Percentiles rank a stretch among this genome's conserved stretches.
Conservation (phyloP, 2,888 invertebrate species). For the Limnephilus rhombicus region DNA sequence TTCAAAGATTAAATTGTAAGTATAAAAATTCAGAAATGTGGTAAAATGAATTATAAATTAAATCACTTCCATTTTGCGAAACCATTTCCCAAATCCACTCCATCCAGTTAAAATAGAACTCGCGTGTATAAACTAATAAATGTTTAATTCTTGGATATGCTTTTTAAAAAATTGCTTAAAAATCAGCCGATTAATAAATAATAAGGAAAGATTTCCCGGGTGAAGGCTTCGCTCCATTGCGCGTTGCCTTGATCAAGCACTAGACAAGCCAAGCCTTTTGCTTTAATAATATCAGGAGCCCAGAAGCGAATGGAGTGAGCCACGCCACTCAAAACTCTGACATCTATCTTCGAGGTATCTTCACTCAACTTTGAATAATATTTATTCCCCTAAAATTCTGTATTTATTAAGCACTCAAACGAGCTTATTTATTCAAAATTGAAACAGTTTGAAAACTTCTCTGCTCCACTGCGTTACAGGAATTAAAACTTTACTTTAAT, state of each 20-base stretch:
- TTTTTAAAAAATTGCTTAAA: conserved; percentile 4
- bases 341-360: conserved; percentile 25
- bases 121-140: too few relatives aligned
- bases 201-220: not conserved
- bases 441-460: conserved; percentile 9
- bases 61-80: too few relatives aligned
- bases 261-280: not conserved
- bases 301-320: not conserved
- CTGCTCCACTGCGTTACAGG: not conserved
- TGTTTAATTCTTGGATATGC: not conserved
- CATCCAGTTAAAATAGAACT: too few relatives aligned
- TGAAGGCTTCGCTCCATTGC: not conserved
- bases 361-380: conserved; percentile 25
- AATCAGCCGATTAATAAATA: not conserved
- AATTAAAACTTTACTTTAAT: conserved; percentile 11
- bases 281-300: conserved; percentile 9
- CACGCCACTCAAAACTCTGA: not conserved
- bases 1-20: too few relatives aligned
- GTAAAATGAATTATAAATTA: too few relatives aligned
- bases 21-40: too few relatives aligned
- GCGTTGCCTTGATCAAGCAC: not conserved
- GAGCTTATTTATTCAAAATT: conserved; percentile 31
- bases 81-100: too few relatives aligned
- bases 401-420: conserved; percentile 25
- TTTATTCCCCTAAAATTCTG: conserved; percentile 22